Percentiles rank a stretch among this genome's conserved stretches.
phyloP scores from a whole-genome alignment of 30 jellyfish, hydroid and myxozoan genomes.

The Kudoa iwatai region DNA sequence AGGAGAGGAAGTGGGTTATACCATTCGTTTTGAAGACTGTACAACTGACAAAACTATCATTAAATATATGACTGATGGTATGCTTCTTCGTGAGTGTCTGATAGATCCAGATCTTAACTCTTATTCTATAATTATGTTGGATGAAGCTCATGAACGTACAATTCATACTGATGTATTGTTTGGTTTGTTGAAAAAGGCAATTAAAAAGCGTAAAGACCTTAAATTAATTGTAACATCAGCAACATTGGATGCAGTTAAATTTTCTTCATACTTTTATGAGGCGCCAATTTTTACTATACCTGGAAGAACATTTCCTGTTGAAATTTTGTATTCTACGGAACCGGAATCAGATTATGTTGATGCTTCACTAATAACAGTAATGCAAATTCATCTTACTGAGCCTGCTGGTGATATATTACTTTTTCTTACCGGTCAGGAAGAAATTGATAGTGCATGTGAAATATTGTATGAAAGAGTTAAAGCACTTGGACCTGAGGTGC shows the following conservation, averaged over 20 bases:
- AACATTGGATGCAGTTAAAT: constrained; percentile 97
- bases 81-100: constrained; percentile 94
- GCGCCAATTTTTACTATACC: constrained; percentile 95
- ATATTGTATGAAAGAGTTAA: constrained; percentile 42
- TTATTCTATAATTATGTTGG: constrained; percentile 59
- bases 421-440: constrained; percentile 96
- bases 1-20: constrained; percentile 93
- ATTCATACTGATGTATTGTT: constrained; percentile 75
- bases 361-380: constrained; percentile 87
- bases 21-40: constrained; percentile 94
- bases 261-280: constrained; percentile 46
- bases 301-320: constrained; percentile 96
- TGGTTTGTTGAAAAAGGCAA: constrained; percentile 85
- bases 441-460: constrained; percentile 88
- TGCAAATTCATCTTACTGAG: constrained; percentile 51
- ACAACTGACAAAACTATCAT: constrained; percentile 41
- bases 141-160: constrained; percentile 96
- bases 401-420: constrained; percentile 65
- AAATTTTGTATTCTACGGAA: constrained; percentile 77
- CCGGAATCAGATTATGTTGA: constrained; percentile 94
- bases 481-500: constrained; percentile 88
- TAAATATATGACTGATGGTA: constrained; percentile 99
- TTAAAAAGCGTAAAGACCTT: constrained; percentile 56
- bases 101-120: constrained; percentile 74
- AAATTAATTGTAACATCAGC: constrained; percentile 91